These are phyloP conservation scores for Halictus quadricinctus DNA, from an alignment of 2,888 invertebrate genomes.

Conservation along the genomic window DNA sequence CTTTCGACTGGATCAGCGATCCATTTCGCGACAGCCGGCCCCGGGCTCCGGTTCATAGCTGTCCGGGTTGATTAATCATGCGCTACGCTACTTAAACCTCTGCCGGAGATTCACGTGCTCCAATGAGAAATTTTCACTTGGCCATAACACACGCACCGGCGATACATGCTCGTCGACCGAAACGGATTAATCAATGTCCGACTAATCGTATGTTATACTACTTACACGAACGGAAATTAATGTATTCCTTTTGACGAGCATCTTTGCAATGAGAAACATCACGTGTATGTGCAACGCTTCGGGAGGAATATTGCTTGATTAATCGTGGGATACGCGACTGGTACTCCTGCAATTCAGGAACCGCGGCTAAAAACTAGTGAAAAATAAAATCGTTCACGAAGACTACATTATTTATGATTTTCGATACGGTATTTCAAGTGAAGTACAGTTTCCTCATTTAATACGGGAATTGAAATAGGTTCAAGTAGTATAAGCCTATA, in stretches of 20 bases:
- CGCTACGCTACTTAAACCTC: constrained; percentile 3
- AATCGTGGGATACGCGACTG: neutral
- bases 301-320: neutral
- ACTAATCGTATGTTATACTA: neutral
- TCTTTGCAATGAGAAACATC: neutral
- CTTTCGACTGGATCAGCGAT: constrained; percentile 5
- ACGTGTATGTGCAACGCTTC: neutral
- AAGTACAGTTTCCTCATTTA: neutral
- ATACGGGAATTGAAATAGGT: too few relatives aligned
- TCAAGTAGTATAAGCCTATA: too few relatives aligned
- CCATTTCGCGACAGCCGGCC: neutral
- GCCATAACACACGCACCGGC: neutral
- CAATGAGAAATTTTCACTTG: constrained; percentile 3
- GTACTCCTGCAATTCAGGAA: neutral
- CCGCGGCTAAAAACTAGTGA: neutral
- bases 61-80: constrained; percentile 3
- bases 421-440: too few relatives aligned
- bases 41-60: neutral
- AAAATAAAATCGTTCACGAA: neutral
- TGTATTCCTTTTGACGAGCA: neutral
- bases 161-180: neutral
- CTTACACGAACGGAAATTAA: neutral
- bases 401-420: neutral
- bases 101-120: neutral
- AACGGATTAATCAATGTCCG: constrained; percentile 10